Percentiles rank a stretch among this genome's conserved stretches.
Conservation (phyloP, 2,113 vertebrate genomes). For the Tetrax tetrax region DNA sequence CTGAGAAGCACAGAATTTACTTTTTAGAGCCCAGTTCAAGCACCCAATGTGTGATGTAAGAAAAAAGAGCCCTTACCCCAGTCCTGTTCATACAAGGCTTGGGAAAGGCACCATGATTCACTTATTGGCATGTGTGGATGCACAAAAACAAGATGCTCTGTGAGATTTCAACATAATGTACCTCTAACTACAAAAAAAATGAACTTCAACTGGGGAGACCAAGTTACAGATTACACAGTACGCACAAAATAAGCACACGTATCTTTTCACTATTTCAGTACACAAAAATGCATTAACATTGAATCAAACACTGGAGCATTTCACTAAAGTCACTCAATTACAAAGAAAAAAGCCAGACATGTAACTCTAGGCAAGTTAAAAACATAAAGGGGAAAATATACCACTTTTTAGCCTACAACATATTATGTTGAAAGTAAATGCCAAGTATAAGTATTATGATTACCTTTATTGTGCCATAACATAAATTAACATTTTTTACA, state of each 20-base stretch:
- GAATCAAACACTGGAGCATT: neutral
- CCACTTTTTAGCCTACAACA: neutral
- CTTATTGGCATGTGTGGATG: conserved; percentile 83
- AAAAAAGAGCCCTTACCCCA: conserved; percentile 81
- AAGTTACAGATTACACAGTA: neutral
- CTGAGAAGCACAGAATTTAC: conserved; percentile 82
- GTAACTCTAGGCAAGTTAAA: neutral
- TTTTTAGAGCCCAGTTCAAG: conserved; percentile 68
- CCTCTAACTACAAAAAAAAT: conserved; percentile 53
- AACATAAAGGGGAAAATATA: neutral
- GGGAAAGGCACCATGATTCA: conserved; percentile 85
- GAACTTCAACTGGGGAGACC: conserved; percentile 2
- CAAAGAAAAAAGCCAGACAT: neutral
- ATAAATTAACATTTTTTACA: neutral
- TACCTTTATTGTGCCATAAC: neutral
- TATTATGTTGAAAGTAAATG: neutral
- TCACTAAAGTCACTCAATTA: neutral
- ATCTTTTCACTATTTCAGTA: neutral
- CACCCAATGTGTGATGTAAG: conserved; percentile 60
- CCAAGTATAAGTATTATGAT: neutral
- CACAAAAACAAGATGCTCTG: conserved; percentile 81
- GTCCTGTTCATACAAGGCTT: conserved; percentile 88
- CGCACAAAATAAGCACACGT: neutral
- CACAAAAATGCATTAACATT: neutral
- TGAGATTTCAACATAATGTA: conserved; percentile 75